phyloP scores from a whole-genome alignment of 2,113 vertebrate species.

The Cinclus mexicanus region DNA sequence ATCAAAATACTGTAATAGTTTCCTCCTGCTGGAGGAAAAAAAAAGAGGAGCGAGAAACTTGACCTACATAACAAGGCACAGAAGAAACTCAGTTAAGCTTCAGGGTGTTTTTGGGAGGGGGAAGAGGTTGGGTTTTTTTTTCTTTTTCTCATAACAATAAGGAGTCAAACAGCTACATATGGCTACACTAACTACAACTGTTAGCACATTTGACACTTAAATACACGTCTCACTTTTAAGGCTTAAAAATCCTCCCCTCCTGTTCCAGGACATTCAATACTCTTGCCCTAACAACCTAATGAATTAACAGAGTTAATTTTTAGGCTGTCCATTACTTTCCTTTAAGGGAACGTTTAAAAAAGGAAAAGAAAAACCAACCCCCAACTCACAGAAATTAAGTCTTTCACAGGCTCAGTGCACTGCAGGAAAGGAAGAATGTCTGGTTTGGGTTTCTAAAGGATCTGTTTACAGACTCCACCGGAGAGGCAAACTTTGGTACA shows the following conservation, averaged over 20 bases:
- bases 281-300: not conserved
- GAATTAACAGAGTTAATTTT: not conserved
- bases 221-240: not conserved
- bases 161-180: not conserved
- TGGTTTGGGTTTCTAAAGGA: not conserved
- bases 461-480: not conserved
- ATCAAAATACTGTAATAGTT: conserved; percentile 52
- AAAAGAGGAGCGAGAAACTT: not conserved
- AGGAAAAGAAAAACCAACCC: too few species aligned
- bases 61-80: conserved; percentile 50
- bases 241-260: not conserved
- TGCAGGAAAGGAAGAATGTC: not conserved
- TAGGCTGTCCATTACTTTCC: not conserved
- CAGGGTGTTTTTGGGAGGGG: not conserved
- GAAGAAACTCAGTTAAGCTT: conserved; percentile 40
- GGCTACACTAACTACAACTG: not conserved
- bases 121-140: not conserved
- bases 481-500: not conserved
- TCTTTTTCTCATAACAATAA: not conserved
- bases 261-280: not conserved
- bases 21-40: not conserved
- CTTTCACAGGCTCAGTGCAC: not conserved
- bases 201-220: not conserved
- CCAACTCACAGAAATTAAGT: not conserved
- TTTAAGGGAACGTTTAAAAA: not conserved